phyloP scores from a whole-genome alignment of 2,113 vertebrate species.

The Spea bombifrons region DNA sequence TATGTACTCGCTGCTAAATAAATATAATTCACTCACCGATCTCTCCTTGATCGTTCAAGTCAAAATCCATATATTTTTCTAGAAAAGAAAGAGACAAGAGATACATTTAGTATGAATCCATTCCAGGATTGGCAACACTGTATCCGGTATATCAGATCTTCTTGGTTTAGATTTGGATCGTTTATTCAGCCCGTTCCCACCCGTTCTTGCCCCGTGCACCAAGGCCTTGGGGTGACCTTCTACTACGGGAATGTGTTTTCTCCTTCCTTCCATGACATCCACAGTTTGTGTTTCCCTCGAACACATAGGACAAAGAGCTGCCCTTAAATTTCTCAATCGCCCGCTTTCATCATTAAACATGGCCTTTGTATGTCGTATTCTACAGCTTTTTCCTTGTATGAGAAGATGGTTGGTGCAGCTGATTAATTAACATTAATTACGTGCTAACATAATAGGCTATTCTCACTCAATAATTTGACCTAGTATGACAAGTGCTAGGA shows the following conservation, averaged over 20 bases:
- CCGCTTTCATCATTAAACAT: too few species aligned
- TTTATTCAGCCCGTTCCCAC: not conserved
- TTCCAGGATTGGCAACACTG: not conserved
- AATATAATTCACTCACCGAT: constrained; percentile 81
- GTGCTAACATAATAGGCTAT: too few species aligned
- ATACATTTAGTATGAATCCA: constrained; percentile 4
- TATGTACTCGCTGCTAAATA: too few species aligned
- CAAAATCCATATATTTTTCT: constrained; percentile 98
- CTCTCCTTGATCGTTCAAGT: constrained; percentile 93
- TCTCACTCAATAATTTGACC: too few species aligned
- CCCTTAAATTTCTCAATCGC: too few species aligned
- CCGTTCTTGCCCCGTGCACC: not conserved
- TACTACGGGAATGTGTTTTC: not conserved
- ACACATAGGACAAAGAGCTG: too few species aligned
- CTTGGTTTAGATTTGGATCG: not conserved
- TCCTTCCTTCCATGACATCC: not conserved
- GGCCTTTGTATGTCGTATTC: too few species aligned
- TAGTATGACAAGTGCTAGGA: too few species aligned
- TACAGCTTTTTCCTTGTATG: too few species aligned
- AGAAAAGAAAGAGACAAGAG: constrained; percentile 57
- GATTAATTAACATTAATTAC: too few species aligned
- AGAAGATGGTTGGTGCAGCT: too few species aligned
- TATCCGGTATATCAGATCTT: not conserved
- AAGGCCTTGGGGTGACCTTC: not conserved
- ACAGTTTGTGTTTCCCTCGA: not conserved